Evolutionary conservation across 92 coral and sea anemone species (phyloP).

Genomic region (Epizoanthus fatuus): DNA sequence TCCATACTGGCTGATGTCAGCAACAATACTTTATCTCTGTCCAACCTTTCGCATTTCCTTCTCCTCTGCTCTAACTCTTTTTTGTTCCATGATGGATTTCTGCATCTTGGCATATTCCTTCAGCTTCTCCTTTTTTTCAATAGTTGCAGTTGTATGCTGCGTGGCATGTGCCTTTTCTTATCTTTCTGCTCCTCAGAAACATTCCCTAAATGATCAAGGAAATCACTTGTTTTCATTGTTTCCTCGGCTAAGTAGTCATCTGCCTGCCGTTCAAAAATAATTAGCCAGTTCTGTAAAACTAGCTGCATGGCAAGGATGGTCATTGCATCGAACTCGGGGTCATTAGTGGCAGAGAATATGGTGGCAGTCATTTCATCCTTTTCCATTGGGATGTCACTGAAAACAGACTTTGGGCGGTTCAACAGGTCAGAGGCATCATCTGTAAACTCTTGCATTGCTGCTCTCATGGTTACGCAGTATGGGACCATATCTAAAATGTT

Average conservation of each 20-base stretch:
- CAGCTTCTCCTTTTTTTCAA: conserved; percentile 19
- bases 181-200: conserved; percentile 13
- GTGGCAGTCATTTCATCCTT: background rate
- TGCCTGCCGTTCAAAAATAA: conserved; percentile 15
- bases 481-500: conserved; percentile 27
- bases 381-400: conserved; percentile 15
- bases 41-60: background rate
- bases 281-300: conserved; percentile 20
- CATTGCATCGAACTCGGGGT: conserved; percentile 8
- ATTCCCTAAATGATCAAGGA: conserved; percentile 23
- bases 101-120: conserved; percentile 10
- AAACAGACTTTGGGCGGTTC: conserved; percentile 10
- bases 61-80: conserved; percentile 4
- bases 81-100: background rate
- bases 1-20: conserved; percentile 8
- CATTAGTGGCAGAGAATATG: background rate
- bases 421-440: conserved; percentile 20
- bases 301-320: conserved; percentile 27
- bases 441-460: conserved; percentile 13
- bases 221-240: too few species aligned
- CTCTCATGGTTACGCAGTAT: conserved; percentile 14
- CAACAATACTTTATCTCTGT: background rate
- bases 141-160: background rate
- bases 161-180: conserved; percentile 27
- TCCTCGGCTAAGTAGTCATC: too few species aligned